A percentile compares a stretch with the other conserved stretches of the same genome.
Evolutionary conservation across 2,797 vertebrate genomes (phyloP).

Genomic region (Melanogrammus aeglefinus): DNA sequence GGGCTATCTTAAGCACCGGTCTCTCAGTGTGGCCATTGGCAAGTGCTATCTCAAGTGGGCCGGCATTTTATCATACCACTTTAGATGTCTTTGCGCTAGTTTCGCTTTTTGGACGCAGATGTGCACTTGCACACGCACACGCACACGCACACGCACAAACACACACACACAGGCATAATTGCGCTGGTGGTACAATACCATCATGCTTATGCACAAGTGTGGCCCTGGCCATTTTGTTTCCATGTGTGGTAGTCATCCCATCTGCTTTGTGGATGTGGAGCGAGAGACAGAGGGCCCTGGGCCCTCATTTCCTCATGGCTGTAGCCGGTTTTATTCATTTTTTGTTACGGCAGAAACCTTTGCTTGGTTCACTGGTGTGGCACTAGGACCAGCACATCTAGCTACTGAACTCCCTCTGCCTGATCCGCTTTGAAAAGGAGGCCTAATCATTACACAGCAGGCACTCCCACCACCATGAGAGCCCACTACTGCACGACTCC

Average conservation of each 20-base stretch:
- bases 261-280: background rate
- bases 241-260: background rate
- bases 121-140: background rate
- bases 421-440: background rate
- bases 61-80: conserved; percentile 25
- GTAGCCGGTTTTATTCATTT: background rate
- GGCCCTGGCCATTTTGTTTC: background rate
- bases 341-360: background rate
- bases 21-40: conserved; percentile 13
- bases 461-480: background rate
- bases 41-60: conserved; percentile 27
- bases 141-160: background rate
- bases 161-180: background rate
- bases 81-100: conserved; percentile 17
- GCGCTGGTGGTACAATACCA: background rate
- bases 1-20: conserved; percentile 5
- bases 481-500: background rate
- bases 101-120: conserved; percentile 3
- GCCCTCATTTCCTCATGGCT: conserved; percentile 2
- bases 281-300: background rate
- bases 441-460: background rate
- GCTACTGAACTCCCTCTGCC: background rate
- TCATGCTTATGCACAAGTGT: background rate
- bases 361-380: background rate
- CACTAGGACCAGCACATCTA: background rate